Evolutionary conservation across 2,888 invertebrate genomes (phyloP), one percentile per base, ranked within the genome.

Genomic region (Epinotia ramella): DNA sequence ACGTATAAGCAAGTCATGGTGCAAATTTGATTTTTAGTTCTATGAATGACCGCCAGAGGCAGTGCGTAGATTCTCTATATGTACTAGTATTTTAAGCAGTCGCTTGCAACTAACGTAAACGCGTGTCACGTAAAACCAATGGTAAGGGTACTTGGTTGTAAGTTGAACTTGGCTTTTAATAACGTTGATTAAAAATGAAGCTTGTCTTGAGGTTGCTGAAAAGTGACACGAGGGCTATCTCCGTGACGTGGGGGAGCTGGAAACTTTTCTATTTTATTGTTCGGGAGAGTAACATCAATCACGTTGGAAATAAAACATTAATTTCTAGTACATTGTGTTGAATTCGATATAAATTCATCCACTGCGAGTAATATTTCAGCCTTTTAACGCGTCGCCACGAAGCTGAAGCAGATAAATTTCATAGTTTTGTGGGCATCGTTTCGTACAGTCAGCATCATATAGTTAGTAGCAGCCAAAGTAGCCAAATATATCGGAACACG

Each of bases 161-260:
- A 70, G 40, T 9, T 44, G 24, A 65, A 73, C 71, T 71, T 64
- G 18, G 60, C 62, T 62, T 73, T 67, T 60, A 73, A 67, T 73
- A 67, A 62, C 20, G 20, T 24, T 73, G 73, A 73, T 67, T 73
- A 62, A 24, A 67, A 62, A 62, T 60, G 28, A 16, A 20, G 46
- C 20, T 49, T 40, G 40, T 40, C 20, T 16, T 49, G 60, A 44
- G 18, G 62, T 4, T 59, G 44, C 57, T 24, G 49, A 60, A 16
- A 62, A 67, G 49, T 62, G 67, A 24, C 53, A 59, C 53, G 53
- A 46, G 57, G 60, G 6, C 16, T 33, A 63, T 20, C 53, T 56
- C 18, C 56, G 63, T 56, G 16, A 24, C 46, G 28, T 13, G 44
- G 60, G 57, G 20, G 24, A 13, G 13, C 20, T 64, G 56, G 28